A percentile compares a stretch with the other conserved stretches of the same genome.
phyloP scores from a whole-genome alignment of 1,140 invertebrate genomes.

The Oreohelix idahoensis region DNA sequence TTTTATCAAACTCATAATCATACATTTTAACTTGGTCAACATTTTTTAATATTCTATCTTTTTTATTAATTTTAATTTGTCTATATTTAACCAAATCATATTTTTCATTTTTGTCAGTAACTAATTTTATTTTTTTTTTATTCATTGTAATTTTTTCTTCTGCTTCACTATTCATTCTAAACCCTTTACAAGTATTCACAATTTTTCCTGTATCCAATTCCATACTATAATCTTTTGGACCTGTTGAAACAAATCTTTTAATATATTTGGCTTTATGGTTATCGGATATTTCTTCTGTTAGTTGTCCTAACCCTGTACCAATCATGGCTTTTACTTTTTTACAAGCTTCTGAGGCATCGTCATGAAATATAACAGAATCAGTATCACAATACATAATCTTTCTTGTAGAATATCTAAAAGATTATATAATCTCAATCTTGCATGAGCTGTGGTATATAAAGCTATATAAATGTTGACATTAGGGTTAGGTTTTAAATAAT shows the following conservation, averaged over 20 bases:
- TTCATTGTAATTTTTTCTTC: no score
- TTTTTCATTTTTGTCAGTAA: no score
- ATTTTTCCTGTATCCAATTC: not conserved
- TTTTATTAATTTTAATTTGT: no score
- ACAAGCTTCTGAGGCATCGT: not conserved
- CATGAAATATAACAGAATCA: constrained; percentile 5
- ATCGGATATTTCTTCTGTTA: not conserved
- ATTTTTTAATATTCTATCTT: no score
- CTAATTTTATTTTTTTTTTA: no score
- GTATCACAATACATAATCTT: constrained; percentile 7
- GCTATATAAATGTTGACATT: not conserved
- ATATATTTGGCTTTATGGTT: not conserved
- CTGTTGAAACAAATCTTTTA: not conserved
- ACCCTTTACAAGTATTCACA: no score
- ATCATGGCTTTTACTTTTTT: not conserved
- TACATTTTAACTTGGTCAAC: no score
- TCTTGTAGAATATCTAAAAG: not conserved
- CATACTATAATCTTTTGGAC: not conserved
- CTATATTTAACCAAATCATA: no score
- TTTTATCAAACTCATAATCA: no score
- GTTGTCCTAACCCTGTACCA: not conserved
- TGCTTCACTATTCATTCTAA: no score
- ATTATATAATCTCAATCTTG: not conserved
- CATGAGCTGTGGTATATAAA: not conserved
- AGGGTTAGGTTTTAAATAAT: not conserved